Evolutionary conservation across 2,888 invertebrate species (phyloP), one percentile per base, ranked within the genome.

Genomic region (Ypsolopha scabrella): DNA sequence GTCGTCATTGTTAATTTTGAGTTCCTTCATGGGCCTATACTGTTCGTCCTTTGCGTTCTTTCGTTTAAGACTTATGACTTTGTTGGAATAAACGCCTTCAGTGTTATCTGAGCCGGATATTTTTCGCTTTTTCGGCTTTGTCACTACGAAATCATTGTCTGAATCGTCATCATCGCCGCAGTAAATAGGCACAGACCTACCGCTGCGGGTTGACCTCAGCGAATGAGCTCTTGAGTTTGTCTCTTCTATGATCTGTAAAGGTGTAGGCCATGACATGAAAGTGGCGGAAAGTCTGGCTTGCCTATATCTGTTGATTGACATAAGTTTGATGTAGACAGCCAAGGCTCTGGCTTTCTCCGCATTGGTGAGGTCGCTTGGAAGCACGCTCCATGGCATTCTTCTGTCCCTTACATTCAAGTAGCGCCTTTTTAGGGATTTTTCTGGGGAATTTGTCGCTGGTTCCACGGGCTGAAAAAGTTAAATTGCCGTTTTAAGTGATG

Each of bases 331-430:
- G 52, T 86, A 85, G 24, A 81, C 80, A 46, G 83, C 78, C 33
- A 86, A 64, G 24, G 76, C 72, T 7, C 75, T 70, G 11, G 83
- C 83, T 60, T 82, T 82, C 56, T 86, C 82, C 34, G 77, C 72
- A 41, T 72, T 73, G 24, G 76, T 74, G 47, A 83, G 61, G 37
- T 70, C 60, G 24, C 60, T 66, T 1, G 86, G 80, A 37, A 86
- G 58, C 9, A 86, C 58, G 54, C 86, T 79, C 86, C 86, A 86
- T n/a, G 86, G 86, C 72, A 86, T 67, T 38, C 86, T 66, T 54
- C 81, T 74, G 49, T 86, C 86, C 58, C 63, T 70, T 0, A 85
- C 86, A 67, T 85, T 77, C 45, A 79, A 54, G 59, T 72, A 78
- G 7, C 72, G 66, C 53, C 85, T 72, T 57, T 79, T 80, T 70